Base-by-base conservation (phyloP, 2,797 vertebrate species). In the Stomatorhinus walkeri region DNA sequence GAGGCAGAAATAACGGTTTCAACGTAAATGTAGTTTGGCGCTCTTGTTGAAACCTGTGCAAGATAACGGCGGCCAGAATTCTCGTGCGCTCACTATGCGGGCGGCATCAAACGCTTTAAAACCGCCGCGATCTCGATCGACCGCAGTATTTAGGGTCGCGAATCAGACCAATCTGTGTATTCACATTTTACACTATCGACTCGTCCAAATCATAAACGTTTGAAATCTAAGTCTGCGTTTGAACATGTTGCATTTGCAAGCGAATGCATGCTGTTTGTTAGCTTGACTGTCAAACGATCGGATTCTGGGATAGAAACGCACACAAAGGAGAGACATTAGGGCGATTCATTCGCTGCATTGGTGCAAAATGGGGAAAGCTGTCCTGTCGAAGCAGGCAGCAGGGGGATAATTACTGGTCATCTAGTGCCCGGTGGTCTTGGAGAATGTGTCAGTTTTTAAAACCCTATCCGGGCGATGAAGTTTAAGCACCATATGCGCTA, bases 361-460 rank as follows among this genome's bases (percentile, higher is more conserved):
- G 51, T 46, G 7, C 52, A 56, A 14, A 85, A 88, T 43, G 56
- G 86, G 14, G 52, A 56, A 16, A 59, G 51, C 79, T 61, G 36
- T 46, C n/a, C 51, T 8, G 88, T 36, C 76, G 51, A 61, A 52
- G 52, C 76, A 59, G 76, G 76, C 76, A 59, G 52, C 76, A n/a
- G 52, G 24, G 32, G n/a, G 83, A 89, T 86, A 54, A 89, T 76
- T 43, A 72, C 88, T 76, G 56, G 61, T 52, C 61, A n/a, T 85
- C 52, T 68, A 22, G 24, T 61, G 87, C 4, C 28, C 59, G 84
- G 4, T 8, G 14, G 46, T 87, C 61, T 76, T 28, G n/a, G 64
- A 40, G 84, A 64, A 89, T 36, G 83, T 89, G 88, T 87, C 88
- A 87, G 83, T 87, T 89, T 72, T 85, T 61, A 61, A 83, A 88